These are phyloP conservation scores for Apogon hyalosoma DNA, from an alignment of 2,797 vertebrate genomes.

Conservation along the genomic window DNA sequence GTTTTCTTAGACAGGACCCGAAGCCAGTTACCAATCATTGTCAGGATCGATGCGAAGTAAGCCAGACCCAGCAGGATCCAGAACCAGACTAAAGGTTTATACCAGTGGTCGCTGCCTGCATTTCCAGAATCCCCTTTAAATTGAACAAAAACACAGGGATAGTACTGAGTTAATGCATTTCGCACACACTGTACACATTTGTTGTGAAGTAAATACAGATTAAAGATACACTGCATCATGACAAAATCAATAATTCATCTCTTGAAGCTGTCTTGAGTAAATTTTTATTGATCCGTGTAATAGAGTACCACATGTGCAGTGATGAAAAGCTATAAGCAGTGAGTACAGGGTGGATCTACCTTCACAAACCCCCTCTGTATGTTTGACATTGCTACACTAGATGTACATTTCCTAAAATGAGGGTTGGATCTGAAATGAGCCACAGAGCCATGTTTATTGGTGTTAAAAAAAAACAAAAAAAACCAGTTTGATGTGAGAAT, in stretches of 20 bases:
- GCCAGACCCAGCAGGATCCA: constrained; percentile 93
- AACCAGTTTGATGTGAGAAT: too few relatives aligned
- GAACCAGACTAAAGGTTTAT: constrained; percentile 93
- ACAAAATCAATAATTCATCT: constrained; percentile 65
- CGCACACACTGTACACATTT: constrained; percentile 3
- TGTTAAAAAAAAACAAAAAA: too few relatives aligned
- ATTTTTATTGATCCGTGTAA: constrained; percentile 4
- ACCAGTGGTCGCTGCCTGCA: constrained; percentile 83
- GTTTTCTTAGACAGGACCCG: constrained; percentile 90
- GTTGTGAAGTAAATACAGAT: constrained; percentile 39
- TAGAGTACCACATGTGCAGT: constrained; percentile 2
- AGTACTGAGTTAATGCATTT: neutral
- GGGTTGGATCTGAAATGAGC: too few relatives aligned
- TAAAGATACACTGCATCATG: constrained; percentile 14
- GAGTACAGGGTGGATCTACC: neutral
- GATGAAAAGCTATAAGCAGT: neutral
- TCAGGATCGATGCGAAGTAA: constrained; percentile 92
- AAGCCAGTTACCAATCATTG: constrained; percentile 95
- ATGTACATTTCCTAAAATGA: too few relatives aligned
- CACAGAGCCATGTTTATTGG: too few relatives aligned
- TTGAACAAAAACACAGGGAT: constrained; percentile 14
- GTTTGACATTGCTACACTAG: neutral
- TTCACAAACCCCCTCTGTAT: neutral
- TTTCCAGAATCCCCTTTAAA: constrained; percentile 82
- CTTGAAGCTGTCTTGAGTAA: neutral